Evolutionary conservation across 2,888 invertebrate species (phyloP).

Genomic region (Pachycephus smyrnensis): DNA sequence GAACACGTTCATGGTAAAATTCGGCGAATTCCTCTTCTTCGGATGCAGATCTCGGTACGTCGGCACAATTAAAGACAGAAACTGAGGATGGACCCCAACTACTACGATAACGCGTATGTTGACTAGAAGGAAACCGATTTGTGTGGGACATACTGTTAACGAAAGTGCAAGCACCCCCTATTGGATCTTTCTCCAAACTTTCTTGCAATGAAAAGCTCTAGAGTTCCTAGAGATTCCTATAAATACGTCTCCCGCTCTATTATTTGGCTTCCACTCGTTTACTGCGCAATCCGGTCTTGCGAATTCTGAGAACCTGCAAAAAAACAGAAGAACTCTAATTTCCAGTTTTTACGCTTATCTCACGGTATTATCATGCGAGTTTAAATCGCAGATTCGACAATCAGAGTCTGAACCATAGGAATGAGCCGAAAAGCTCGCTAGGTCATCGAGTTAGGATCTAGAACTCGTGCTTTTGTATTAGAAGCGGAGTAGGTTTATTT

Average conservation of each 20-base stretch:
- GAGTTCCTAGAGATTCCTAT: no score
- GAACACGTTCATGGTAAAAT: constrained; percentile 79
- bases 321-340: constrained; percentile 4
- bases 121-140: constrained; percentile 63
- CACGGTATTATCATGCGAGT: no score
- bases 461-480: no score
- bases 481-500: no score
- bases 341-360: no score
- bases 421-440: no score
- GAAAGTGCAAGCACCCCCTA: no score
- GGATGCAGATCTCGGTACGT: constrained; percentile 59
- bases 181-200: no score
- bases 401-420: no score
- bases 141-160: constrained; percentile 57
- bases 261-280: constrained; percentile 26
- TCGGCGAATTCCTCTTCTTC: constrained; percentile 74
- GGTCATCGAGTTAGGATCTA: no score
- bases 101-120: constrained; percentile 66
- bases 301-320: constrained; percentile 37
- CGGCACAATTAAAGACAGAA: constrained; percentile 63
- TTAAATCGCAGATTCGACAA: no score
- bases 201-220: no score
- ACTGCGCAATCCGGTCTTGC: constrained; percentile 35
- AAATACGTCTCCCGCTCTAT: constrained; percentile 7
- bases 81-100: constrained; percentile 75